Evolutionary conservation across 2,797 vertebrate genomes (phyloP).

Genomic region (Tamandua tetradactyla): DNA sequence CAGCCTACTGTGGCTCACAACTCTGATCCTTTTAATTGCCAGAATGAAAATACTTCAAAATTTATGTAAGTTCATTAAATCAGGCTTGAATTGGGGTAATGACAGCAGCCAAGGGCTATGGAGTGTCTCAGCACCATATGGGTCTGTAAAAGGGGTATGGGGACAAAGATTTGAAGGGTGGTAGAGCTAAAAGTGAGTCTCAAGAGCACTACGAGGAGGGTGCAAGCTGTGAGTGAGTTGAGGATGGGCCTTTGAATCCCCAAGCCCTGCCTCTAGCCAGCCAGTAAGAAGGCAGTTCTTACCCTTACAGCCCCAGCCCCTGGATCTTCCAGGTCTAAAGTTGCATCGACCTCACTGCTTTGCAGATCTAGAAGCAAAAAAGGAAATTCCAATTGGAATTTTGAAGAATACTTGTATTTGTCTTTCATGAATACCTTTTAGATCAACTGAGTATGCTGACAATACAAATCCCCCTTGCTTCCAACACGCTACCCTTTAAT

Average conservation of each 20-base stretch:
- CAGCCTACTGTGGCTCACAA: rapidly evolving
- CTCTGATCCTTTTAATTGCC: not conserved
- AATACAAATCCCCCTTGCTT: not conserved
- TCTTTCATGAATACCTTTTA: not conserved
- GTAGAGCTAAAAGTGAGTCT: not conserved
- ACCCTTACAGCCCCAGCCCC: not conserved
- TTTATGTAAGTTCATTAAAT: rapidly evolving
- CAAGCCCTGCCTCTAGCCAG: rapidly evolving
- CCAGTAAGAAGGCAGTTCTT: not conserved
- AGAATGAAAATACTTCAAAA: not conserved
- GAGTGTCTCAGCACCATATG: not conserved
- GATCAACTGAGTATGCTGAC: rapidly evolving
- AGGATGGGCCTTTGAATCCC: rapidly evolving
- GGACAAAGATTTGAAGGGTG: not conserved
- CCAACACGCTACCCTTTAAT: not conserved
- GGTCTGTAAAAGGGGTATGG: not conserved
- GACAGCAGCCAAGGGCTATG: no score
- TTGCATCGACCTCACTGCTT: rapidly evolving
- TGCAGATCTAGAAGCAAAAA: constrained; percentile 1
- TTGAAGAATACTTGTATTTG: not conserved
- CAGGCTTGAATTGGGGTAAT: rapidly evolving
- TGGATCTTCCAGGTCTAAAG: not conserved
- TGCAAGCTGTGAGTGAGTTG: no score
- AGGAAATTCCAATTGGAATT: not conserved
- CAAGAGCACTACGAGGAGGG: not conserved